Conservation (phyloP, 2,113 vertebrate species). For the Clarias gariepinus region DNA sequence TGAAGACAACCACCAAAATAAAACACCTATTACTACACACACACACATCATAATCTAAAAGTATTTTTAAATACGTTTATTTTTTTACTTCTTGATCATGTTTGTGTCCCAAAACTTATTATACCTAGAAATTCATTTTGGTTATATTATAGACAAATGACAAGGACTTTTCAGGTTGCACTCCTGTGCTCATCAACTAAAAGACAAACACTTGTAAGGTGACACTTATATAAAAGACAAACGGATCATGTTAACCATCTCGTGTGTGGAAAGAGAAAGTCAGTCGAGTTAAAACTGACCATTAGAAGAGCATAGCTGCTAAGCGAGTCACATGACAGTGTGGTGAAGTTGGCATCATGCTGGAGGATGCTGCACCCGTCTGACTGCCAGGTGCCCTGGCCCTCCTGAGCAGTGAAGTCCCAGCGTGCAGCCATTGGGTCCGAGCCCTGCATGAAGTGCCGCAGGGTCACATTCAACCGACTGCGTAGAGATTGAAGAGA, state of each 20-base stretch:
- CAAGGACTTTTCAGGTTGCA: not conserved
- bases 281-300: constrained; percentile 68
- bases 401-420: constrained; percentile 87
- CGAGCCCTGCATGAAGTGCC: constrained; percentile 84
- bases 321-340: constrained; percentile 88
- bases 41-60: not conserved
- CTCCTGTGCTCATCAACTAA: not conserved
- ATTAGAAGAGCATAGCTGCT: constrained; percentile 93
- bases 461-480: constrained; percentile 86
- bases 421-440: constrained; percentile 88
- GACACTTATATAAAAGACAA: not conserved
- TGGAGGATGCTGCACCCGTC: constrained; percentile 86
- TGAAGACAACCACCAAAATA: constrained; percentile 19
- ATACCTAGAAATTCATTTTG: not conserved
- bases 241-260: not conserved
- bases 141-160: not conserved
- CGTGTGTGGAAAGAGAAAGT: not conserved
- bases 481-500: constrained; percentile 66
- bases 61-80: not conserved
- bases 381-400: constrained; percentile 91
- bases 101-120: not conserved
- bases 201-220: not conserved
- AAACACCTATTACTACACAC: not conserved
- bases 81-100: not conserved
- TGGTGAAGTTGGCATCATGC: constrained; percentile 90